Evolutionary conservation across 2,113 vertebrate genomes (phyloP), one percentile per base, ranked within the genome.

Genomic region (Fulica atra): DNA sequence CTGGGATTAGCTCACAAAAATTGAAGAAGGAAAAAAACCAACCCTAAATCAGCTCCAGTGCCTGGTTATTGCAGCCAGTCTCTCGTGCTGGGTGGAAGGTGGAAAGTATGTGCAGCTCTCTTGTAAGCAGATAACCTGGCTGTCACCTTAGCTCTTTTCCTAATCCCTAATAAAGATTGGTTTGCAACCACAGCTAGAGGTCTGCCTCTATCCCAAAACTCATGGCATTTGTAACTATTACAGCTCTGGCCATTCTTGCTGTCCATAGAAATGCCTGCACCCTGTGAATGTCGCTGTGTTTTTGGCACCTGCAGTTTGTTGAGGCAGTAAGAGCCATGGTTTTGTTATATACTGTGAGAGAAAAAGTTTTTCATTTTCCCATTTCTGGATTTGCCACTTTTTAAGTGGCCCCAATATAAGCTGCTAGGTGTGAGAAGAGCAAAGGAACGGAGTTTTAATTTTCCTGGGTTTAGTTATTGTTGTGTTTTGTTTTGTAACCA

Each of bases 51-150:
- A 13, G 18, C 9, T 90, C 61, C 81, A 56, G 11, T 0, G 1
- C 33, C 60, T 23, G 26, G 48, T 74, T 85, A 68, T 35, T 91
- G 35, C 48, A 89, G 63, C 51, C 1, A 1, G 59, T 83, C 38
- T 51, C 70, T 92, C 38, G 80, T 0, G 0, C 56, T 4, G 66
- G 28, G 48, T 76, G 54, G 65, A 87, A 93, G 87, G 57, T 64
- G 81, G 81, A 56, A 95, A 89, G 65, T 85, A 56, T 26, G 57
- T 72, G 65, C 65, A 68, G 38, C 70, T 93, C 78, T 40, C 46
- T 54, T 74, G 48, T 79, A 87, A 89, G 63, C 36, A 87, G 89
- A 87, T 93, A 94, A 94, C 88, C 85, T 87, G 74, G 31, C 84
- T 84, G 72, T 83, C 92, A 81, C 73, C 25, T 56, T 24, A 64